Percentiles rank a stretch among this genome's conserved stretches.
These are phyloP conservation scores for Oncorhynchus nerka DNA, from an alignment of 2,113 vertebrate genomes.

Conservation along the genomic window DNA sequence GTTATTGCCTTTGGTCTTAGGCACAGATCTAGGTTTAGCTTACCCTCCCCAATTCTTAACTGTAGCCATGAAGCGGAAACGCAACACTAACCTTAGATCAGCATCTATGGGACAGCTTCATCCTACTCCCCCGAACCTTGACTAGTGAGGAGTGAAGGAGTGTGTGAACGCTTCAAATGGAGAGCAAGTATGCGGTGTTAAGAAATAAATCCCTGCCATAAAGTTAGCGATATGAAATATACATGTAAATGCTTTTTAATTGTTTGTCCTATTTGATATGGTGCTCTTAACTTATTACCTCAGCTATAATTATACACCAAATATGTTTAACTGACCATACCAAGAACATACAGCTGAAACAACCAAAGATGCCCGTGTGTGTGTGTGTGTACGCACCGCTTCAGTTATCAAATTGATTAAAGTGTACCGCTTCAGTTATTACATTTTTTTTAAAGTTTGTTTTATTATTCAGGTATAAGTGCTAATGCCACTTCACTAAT, in stretches of 20 bases:
- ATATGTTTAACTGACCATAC: constrained; percentile 32
- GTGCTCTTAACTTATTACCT: constrained; percentile 97
- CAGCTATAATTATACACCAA: constrained; percentile 58
- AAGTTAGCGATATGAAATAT: constrained; percentile 22
- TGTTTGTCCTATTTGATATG: constrained; percentile 61
- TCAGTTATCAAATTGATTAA: constrained; percentile 8
- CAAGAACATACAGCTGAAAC: constrained; percentile 63
- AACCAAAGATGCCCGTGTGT: constrained; percentile 68
- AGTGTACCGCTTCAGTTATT: not conserved
- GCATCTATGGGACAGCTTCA: not conserved
- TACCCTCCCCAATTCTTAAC: not conserved
- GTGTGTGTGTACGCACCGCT: constrained; percentile 47
- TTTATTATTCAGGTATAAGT: constrained; percentile 9
- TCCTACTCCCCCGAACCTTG: not conserved
- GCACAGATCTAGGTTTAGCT: not conserved
- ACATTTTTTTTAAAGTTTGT: constrained; percentile 8
- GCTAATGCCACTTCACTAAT: constrained; percentile 56
- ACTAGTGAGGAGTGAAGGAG: constrained; percentile 29
- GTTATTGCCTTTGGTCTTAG: not conserved
- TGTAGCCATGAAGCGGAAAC: not conserved
- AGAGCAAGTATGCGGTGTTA: constrained; percentile 32
- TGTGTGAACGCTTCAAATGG: constrained; percentile 20
- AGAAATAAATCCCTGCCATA: constrained; percentile 13
- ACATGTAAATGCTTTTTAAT: not conserved
- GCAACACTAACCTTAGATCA: constrained; percentile 15